phyloP scores from a whole-genome alignment of 2,888 invertebrate genomes.

The Scelioninae gen. 1 region DNA sequence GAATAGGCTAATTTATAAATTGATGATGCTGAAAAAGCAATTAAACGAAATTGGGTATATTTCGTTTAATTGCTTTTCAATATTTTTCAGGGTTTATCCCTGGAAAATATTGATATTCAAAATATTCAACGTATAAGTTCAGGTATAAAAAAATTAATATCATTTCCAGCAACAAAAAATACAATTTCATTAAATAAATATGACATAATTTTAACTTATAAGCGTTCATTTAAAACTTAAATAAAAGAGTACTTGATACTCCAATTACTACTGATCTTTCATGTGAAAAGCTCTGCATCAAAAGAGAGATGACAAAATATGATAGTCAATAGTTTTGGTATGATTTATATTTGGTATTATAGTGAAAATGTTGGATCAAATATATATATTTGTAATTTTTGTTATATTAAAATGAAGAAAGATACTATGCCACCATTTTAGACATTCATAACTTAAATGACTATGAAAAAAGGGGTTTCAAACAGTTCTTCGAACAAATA shows the following conservation, averaged over 20 bases:
- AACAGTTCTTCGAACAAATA: conserved; percentile 74
- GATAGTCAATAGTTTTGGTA: conserved; percentile 10
- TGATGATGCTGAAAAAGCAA: conserved; percentile 22
- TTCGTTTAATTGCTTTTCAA: too few species aligned
- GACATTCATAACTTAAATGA: conserved; percentile 71
- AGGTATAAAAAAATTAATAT: background rate
- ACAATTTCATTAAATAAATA: conserved; percentile 2
- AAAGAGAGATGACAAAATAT: conserved; percentile 1
- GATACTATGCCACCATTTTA: conserved; percentile 72
- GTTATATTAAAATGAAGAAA: conserved; percentile 67
- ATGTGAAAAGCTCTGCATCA: background rate
- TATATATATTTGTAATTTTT: conserved; percentile 62
- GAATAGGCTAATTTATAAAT: conserved; percentile 32
- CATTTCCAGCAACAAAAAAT: background rate
- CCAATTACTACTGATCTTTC: background rate
- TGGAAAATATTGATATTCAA: conserved; percentile 24
- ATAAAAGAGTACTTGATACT: background rate
- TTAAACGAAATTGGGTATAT: conserved; percentile 21
- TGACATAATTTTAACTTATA: background rate
- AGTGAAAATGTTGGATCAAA: background rate
- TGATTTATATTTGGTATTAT: background rate
- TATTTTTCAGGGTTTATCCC: conserved; percentile 35
- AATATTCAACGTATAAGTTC: conserved; percentile 19
- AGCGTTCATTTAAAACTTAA: conserved; percentile 3
- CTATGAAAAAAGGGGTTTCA: conserved; percentile 76